Conservation (phyloP, 2,797 vertebrate genomes). For the Malurus splendens region DNA sequence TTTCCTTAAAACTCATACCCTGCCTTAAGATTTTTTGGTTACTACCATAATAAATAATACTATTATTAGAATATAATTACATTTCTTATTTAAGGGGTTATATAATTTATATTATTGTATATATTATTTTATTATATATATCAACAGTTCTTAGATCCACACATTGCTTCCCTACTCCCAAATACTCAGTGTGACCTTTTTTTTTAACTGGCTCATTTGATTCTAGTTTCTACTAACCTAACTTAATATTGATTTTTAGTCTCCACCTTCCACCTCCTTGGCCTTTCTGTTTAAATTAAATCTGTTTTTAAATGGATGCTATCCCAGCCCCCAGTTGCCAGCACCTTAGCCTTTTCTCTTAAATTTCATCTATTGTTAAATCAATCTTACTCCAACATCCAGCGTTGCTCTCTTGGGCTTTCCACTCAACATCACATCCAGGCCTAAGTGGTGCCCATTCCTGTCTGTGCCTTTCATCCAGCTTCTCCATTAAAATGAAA, state of each 20-base stretch:
- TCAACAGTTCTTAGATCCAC: background rate
- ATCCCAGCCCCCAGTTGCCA: background rate
- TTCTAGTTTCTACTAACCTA: constrained; percentile 13
- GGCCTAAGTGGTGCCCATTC: background rate
- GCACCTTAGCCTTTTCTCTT: constrained; percentile 37
- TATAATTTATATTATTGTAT: background rate
- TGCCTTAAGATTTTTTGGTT: background rate
- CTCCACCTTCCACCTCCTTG: constrained; percentile 17
- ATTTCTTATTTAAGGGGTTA: background rate
- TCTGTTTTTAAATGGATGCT: constrained; percentile 16
- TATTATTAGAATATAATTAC: background rate
- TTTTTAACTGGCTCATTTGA: background rate
- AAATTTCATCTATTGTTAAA: constrained; percentile 43
- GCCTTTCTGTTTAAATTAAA: constrained; percentile 48
- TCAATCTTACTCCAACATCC: constrained; percentile 37
- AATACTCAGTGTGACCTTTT: background rate
- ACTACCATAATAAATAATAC: background rate
- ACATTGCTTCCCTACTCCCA: background rate
- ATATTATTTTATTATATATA: too few relatives aligned
- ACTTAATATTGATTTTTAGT: constrained; percentile 54
- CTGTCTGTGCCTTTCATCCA: background rate
- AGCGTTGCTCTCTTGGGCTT: background rate
- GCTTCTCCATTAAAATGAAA: background rate
- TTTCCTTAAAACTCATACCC: background rate
- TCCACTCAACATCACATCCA: background rate